These are phyloP conservation scores for Tribolium freemani DNA, from an alignment of 2,888 invertebrate genomes.

Conservation along the genomic window DNA sequence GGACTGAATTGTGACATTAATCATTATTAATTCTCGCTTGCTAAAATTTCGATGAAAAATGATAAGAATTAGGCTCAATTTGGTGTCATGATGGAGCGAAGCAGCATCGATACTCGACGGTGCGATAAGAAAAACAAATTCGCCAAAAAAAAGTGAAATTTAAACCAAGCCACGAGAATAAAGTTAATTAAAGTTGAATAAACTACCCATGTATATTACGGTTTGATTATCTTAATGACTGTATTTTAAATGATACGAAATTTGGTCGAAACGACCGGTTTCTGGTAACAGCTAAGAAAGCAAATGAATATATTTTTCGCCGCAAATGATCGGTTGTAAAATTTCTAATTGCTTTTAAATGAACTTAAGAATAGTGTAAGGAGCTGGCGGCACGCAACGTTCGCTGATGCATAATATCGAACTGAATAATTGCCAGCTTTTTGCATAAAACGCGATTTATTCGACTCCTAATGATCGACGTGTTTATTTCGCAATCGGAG, in stretches of 20 bases:
- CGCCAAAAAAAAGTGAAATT: neutral
- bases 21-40: constrained; percentile 28
- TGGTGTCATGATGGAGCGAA: neutral
- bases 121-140: neutral
- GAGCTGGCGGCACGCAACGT: constrained; percentile 14
- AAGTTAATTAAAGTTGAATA: constrained; percentile 27
- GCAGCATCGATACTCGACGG: neutral
- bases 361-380: constrained; percentile 22
- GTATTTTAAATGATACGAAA: constrained; percentile 16
- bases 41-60: neutral
- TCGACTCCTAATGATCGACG: constrained; percentile 30
- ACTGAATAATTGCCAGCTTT: constrained; percentile 23
- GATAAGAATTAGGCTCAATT: neutral
- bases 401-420: constrained; percentile 4
- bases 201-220: constrained; percentile 23
- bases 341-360: constrained; percentile 40
- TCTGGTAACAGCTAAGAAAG: neutral
- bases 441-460: constrained; percentile 41
- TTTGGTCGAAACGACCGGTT: constrained; percentile 18
- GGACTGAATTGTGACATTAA: constrained; percentile 24
- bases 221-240: constrained; percentile 32
- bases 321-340: constrained; percentile 40
- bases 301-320: constrained; percentile 25
- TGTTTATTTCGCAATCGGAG: constrained; percentile 28
- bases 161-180: neutral